Base-by-base conservation (phyloP, 2,888 invertebrate genomes). In the Cyclophora albipunctata region DNA sequence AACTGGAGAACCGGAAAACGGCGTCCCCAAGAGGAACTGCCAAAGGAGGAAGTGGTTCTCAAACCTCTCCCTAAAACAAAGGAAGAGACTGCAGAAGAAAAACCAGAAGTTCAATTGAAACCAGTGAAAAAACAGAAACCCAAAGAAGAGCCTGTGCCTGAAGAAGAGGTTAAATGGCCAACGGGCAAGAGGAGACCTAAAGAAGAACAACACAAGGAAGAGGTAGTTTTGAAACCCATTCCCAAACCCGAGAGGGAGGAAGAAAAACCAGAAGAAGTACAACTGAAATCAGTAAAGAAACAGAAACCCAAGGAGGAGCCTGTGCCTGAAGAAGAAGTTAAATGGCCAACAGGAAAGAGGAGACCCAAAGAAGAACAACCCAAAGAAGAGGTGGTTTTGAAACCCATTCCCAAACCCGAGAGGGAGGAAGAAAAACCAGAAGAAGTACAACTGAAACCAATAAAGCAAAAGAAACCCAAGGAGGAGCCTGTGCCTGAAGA, bases 331-430 rank as follows among this genome's bases (percentile, higher is more conserved):
- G 50, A 45, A 20, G 54, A 53, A 45, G 65, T 35, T n/a, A 68
- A 34, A 48, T 76, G 65, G 74, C 76, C 63, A 50, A 69, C 59
- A 7, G 80, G 78, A 4, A 74, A 66, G 47, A 76, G 71, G 50
- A 70, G 65, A 2, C 78, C 80, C 42, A 62, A 73, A n/a, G 75
- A 77, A 46, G 75, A 84, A 67, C 72, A 52, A 66, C 71, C 62
- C 66, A 75, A 87, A 55, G 82, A 86, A 57, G 77, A 82, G 71
- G 63, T 79, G 60, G 50, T 62, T 60, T 45, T 90, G 0, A 90
- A 91, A 54, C 90, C 91, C 3, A 66, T 81, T 42, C 64, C 67
- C 5, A 67, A 65, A 52, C 54, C 57, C 3, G 65, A 62, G 7
- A 45, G 7, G 6, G 42, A 48, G 3, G 63, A 72, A 45, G 75